These are phyloP conservation scores for Penaeus monodon DNA, from an alignment of 2,888 invertebrate species.

Conservation along the genomic window DNA sequence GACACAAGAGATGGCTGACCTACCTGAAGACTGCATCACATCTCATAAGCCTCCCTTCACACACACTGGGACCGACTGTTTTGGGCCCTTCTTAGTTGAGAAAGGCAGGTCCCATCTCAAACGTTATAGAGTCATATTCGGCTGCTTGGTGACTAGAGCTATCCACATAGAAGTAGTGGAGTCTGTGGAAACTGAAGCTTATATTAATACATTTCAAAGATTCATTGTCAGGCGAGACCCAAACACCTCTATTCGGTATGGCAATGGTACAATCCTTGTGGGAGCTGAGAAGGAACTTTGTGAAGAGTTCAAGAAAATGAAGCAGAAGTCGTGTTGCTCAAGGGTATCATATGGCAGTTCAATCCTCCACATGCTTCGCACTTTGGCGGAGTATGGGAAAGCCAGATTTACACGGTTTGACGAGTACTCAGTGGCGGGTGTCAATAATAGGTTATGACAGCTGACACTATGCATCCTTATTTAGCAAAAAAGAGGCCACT, in stretches of 20 bases:
- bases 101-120: neutral
- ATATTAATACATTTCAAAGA: conserved; percentile 7
- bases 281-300: conserved; percentile 23
- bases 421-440: conserved; percentile 18
- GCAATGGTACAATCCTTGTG: conserved; percentile 24
- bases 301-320: conserved; percentile 5
- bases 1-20: neutral
- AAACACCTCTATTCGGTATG: neutral
- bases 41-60: conserved; percentile 15
- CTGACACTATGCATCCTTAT: conserved; percentile 24
- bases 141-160: conserved; percentile 7
- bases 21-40: conserved; percentile 15
- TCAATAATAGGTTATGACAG: conserved; percentile 10
- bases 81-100: conserved; percentile 23
- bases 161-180: neutral
- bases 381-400: conserved; percentile 37
- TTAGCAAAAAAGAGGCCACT: conserved; percentile 35
- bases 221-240: conserved; percentile 15
- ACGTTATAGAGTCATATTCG: conserved; percentile 2
- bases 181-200: conserved; percentile 1
- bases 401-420: conserved; percentile 26
- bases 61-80: conserved; percentile 31
- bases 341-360: conserved; percentile 26
- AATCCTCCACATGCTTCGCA: conserved; percentile 22
- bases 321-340: neutral